Conservation (phyloP, 2,888 invertebrate species). For the Megastigmus dorsalis region DNA sequence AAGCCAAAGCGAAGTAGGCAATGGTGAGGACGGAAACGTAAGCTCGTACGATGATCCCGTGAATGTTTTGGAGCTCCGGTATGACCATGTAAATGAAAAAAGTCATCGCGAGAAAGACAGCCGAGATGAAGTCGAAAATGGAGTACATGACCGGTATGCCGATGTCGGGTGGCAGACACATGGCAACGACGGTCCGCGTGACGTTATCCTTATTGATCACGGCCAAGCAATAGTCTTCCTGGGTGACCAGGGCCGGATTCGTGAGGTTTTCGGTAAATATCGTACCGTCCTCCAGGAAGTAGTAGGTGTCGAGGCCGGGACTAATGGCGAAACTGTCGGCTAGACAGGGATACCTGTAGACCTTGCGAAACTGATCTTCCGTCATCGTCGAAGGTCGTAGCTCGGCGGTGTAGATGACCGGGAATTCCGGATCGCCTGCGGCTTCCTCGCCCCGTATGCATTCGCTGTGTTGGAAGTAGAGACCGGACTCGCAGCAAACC, state of each 20-base stretch:
- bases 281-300: constrained; percentile 61
- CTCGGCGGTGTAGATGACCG: constrained; percentile 8
- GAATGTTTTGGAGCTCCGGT: constrained; percentile 67
- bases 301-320: constrained; percentile 57
- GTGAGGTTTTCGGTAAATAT: constrained; percentile 54
- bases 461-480: constrained; percentile 45
- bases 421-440: background rate
- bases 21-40: constrained; percentile 63
- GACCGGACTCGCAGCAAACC: constrained; percentile 61
- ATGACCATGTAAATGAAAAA: constrained; percentile 66
- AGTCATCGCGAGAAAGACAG: constrained; percentile 63
- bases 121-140: constrained; percentile 61
- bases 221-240: constrained; percentile 61
- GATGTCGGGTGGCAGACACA: constrained; percentile 20
- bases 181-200: constrained; percentile 51
- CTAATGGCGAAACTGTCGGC: constrained; percentile 51
- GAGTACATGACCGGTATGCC: constrained; percentile 51
- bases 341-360: constrained; percentile 60
- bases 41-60: constrained; percentile 65
- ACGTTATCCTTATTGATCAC: constrained; percentile 43
- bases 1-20: constrained; percentile 63
- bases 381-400: constrained; percentile 42
- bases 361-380: constrained; percentile 42
- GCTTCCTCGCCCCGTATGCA: background rate
- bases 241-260: background rate